Evolutionary conservation across 2,888 invertebrate genomes (phyloP), one percentile per base, ranked within the genome.

Genomic region (Charanyca ferruginea): DNA sequence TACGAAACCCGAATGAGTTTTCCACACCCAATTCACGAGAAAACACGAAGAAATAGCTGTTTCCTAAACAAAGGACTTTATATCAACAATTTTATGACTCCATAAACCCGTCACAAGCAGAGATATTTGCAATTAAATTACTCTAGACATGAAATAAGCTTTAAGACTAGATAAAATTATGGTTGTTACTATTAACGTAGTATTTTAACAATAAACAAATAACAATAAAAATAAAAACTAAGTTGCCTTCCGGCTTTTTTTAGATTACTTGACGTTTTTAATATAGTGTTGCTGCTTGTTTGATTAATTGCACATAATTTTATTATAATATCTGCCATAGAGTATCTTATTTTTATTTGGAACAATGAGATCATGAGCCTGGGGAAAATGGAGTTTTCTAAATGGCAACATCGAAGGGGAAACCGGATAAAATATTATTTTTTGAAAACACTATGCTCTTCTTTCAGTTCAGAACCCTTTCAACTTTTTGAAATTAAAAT

Each of bases 191-290:
- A 88, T 84, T 82, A 87, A 85, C 81, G 73, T 84, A 84, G 89
- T 84, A 84, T 81, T 84, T 80, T 87, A 85, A 86, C 85, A 91
- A 89, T 85, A 91, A 91, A 92, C 89, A 92, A 93, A 93, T 91
- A 93, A 94, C 90, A 93, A 88, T 93, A 92, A 91, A 93, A 94
- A 91, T 89, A 92, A 94, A 86, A 94, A 90, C 89, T 90, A 93
- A 83, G 79, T 81, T 91, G 92, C 93, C 90, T 89, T 92, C 91
- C 93, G 93, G 93, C 92, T 91, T 93, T 94, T 91, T 90, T 82
- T 84, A 81, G 71, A 85, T 91, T 85, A 92, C 93, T 94, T 95
- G 95, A 95, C 95, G 90, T 94, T 94, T 94, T 89, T 90, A 91
- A 92, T 91, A 89, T 89, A 91, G 94, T 94, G 94, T 94, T 94